These are phyloP conservation scores for Ochotona curzoniae DNA, from an alignment of 2,113 vertebrate species.

Conservation along the genomic window DNA sequence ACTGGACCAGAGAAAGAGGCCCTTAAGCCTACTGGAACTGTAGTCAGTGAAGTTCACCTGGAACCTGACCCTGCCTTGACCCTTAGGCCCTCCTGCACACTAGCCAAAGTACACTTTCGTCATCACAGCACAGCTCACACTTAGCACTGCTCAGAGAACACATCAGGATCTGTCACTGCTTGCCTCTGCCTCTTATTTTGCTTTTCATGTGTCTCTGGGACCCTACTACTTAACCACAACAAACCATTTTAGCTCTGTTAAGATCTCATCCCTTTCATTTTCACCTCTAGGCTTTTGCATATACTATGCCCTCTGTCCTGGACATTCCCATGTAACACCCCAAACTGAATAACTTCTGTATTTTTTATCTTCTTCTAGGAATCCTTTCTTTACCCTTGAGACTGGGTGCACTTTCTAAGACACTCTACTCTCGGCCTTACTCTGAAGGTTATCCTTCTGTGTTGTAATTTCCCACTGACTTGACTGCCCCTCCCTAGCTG, in stretches of 20 bases:
- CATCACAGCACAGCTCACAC: neutral
- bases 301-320: neutral
- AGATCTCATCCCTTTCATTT: neutral
- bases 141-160: neutral
- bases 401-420: neutral
- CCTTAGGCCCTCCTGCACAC: neutral
- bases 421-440: neutral
- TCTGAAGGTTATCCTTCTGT: neutral
- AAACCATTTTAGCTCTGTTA: neutral
- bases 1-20: constrained; percentile 25
- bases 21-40: neutral
- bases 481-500: neutral
- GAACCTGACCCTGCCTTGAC: neutral
- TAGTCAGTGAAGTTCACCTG: constrained; percentile 2
- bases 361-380: neutral
- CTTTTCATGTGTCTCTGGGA: neutral
- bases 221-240: neutral
- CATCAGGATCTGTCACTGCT: neutral
- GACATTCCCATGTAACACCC: neutral
- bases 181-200: neutral
- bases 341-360: neutral
- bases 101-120: neutral
- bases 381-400: neutral
- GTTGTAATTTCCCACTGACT: neutral
- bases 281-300: neutral